These are phyloP conservation scores for Toxotes jaculatrix DNA, from an alignment of 2,113 vertebrate genomes.

Conservation along the genomic window DNA sequence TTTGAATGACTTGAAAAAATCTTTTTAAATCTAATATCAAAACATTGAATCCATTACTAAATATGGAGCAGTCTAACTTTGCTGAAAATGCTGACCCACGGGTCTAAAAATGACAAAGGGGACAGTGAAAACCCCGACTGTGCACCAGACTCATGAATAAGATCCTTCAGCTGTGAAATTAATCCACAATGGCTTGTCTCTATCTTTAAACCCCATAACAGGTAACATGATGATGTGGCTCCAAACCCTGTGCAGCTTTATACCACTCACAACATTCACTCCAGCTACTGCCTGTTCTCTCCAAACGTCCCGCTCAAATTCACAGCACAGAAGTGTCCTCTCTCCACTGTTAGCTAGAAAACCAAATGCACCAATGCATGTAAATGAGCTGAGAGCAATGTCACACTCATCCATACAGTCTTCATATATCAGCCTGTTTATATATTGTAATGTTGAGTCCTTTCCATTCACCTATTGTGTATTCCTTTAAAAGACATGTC, in stretches of 20 bases:
- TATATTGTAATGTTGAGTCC: background rate
- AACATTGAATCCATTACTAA: no score
- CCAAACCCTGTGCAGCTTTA: background rate
- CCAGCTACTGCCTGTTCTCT: background rate
- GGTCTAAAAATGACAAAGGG: no score
- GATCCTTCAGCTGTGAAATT: background rate
- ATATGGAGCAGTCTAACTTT: background rate
- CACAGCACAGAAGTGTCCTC: background rate
- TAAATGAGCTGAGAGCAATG: background rate
- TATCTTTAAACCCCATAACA: background rate
- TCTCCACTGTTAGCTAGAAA: background rate
- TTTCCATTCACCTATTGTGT: background rate
- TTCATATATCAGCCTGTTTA: constrained; percentile 6
- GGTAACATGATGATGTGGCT: background rate
- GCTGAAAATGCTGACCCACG: background rate
- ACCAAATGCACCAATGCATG: background rate
- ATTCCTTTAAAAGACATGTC: constrained; percentile 13
- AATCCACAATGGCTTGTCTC: background rate
- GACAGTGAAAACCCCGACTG: background rate
- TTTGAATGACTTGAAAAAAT: no score
- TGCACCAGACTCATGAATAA: background rate
- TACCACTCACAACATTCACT: background rate
- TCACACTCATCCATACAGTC: constrained; percentile 15
- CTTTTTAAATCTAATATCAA: no score
- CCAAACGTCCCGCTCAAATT: background rate